Conservation (phyloP, 2,797 vertebrate genomes). For the Melanotaenia nigrans region DNA sequence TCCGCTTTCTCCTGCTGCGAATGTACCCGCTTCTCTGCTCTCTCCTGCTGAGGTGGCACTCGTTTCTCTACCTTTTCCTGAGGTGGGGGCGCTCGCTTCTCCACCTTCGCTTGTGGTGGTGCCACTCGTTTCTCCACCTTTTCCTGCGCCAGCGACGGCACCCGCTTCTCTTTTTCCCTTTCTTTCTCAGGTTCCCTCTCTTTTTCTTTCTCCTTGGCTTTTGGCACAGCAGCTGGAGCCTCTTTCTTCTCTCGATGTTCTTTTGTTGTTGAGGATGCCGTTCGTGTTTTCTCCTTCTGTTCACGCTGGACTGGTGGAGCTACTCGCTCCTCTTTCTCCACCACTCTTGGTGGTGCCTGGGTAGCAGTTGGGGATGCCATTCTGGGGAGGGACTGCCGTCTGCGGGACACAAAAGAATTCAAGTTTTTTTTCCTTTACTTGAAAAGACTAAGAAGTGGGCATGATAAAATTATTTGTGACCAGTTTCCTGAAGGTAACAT, state of each 20-base stretch:
- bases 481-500: not conserved
- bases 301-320: conserved; percentile 66
- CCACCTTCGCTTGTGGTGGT: conserved; percentile 56
- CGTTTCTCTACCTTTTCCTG: conserved; percentile 21
- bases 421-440: not conserved
- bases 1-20: conserved; percentile 17
- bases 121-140: conserved; percentile 65
- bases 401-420: conserved; percentile 53
- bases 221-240: conserved; percentile 45
- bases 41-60: conserved; percentile 4
- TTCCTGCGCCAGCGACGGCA: conserved; percentile 63
- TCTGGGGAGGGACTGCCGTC: conserved; percentile 88
- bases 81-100: conserved; percentile 44
- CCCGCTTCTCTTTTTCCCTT: conserved; percentile 64
- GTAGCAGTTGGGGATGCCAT: conserved; percentile 78
- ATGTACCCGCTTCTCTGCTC: conserved; percentile 4
- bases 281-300: conserved; percentile 69
- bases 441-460: not conserved
- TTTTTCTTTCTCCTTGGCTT: conserved; percentile 69
- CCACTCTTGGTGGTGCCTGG: conserved; percentile 54
- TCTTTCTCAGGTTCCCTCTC: conserved; percentile 64
- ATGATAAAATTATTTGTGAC: not conserved
- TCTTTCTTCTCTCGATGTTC: conserved; percentile 75
- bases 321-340: conserved; percentile 73
- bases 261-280: conserved; percentile 37